phyloP scores from a whole-genome alignment of 2,888 invertebrate species.

The Drosophila mimetica region DNA sequence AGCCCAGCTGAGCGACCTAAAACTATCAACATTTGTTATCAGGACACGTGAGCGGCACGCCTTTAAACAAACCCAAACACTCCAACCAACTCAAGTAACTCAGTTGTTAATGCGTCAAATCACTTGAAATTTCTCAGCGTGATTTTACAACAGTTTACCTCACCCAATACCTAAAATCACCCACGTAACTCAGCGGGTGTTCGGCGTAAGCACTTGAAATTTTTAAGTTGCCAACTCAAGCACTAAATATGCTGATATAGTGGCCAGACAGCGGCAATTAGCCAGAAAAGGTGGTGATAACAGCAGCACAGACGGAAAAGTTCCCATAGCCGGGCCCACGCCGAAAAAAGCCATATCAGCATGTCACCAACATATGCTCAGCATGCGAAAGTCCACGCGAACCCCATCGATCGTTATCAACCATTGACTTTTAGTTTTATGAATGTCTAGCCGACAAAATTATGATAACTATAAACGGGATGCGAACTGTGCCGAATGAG shows the following conservation, averaged over 20 bases:
- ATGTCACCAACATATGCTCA: constrained; percentile 31
- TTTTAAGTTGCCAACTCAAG: constrained; percentile 13
- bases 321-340: constrained; percentile 31
- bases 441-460: constrained; percentile 53
- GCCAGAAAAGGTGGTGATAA: constrained; percentile 24
- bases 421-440: constrained; percentile 49
- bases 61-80: not conserved
- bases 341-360: constrained; percentile 22
- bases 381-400: constrained; percentile 11
- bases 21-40: constrained; percentile 11
- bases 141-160: constrained; percentile 11
- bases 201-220: constrained; percentile 2
- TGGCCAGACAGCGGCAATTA: constrained; percentile 22
- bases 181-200: constrained; percentile 10
- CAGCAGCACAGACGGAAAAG: constrained; percentile 10
- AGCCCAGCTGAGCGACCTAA: not conserved
- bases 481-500: constrained; percentile 39
- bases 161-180: not conserved
- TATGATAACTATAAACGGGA: constrained; percentile 26
- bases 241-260: constrained; percentile 30
- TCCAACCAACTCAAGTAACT: constrained; percentile 27
- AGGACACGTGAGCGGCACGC: constrained; percentile 4
- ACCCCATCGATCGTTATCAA: constrained; percentile 55
- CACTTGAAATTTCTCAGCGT: constrained; percentile 15
- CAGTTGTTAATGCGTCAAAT: constrained; percentile 16